Evolutionary conservation across 2,888 invertebrate species (phyloP), one percentile per base, ranked within the genome.

Genomic region (Watsonalla binaria): DNA sequence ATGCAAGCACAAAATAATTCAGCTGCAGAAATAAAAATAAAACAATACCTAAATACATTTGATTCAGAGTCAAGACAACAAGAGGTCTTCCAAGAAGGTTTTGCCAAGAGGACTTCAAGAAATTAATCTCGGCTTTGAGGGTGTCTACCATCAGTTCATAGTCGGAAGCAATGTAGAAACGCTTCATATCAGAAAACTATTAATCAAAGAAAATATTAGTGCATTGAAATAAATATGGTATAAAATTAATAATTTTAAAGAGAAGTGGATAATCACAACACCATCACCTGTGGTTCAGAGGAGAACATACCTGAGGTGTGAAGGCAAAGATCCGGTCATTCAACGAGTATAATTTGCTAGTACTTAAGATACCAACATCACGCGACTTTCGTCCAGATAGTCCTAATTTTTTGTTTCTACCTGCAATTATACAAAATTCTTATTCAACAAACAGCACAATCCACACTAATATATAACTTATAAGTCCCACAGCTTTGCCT

Each of bases 81-180:
- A 98, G 94, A 61, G 99, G 99, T 75, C 99, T 94, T 76, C 99
- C 99, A 82, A 98, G 94, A 92, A 98, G 96, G 91, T 97, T 97
- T 92, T 97, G 97, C 99, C 99, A 99, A 89, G 97, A 97, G 75
- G 96, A 97, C 93, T 99, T 98, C 92, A 99, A 94, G 93, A 98
- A 98, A 93, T 97, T 96, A 81, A 99, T 96, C 92, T 99, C 98
- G 73, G 97, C 96, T 93, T 97, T 97, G 92, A 98, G 96, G 86
- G 96, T 96, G 92, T 99, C 99, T 84, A 99, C 96, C 95, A 99
- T 96, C 92, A 99, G 94, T 90, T 98, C 97, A 91, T 96, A 96
- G 92, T 99, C 99, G 82, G 98, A 97, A 82, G 98, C 98, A 85
- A 99, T 96, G 95, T 99, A 99, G 94, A 98, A 99, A 86, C 97